phyloP scores from a whole-genome alignment of 1,140 invertebrate species.

The Leptopilina clavipes region DNA sequence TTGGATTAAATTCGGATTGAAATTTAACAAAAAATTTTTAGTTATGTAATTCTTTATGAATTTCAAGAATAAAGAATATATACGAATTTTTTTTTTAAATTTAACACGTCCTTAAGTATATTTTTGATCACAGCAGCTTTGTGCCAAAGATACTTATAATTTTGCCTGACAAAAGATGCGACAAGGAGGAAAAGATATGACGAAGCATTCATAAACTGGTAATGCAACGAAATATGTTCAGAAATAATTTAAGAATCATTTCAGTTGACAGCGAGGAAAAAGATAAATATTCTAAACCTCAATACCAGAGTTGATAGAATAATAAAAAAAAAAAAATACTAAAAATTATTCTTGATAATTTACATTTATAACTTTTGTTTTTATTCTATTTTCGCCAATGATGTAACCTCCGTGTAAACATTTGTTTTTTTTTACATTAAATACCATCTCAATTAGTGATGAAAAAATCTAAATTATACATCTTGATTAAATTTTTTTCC shows the following conservation, averaged over 20 bases:
- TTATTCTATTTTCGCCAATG: not conserved
- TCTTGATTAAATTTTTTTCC: too few relatives aligned
- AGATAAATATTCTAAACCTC: constrained; percentile 1
- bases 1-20: not conserved
- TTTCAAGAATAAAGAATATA: not conserved
- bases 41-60: not conserved
- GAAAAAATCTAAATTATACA: too few relatives aligned
- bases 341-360: not conserved
- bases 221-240: constrained; percentile 3
- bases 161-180: not conserved
- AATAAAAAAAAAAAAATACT: not conserved
- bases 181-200: not conserved
- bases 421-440: too few relatives aligned
- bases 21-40: too few relatives aligned
- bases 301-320: not conserved
- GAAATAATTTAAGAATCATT: constrained; percentile 4
- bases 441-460: too few relatives aligned
- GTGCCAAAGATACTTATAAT: not conserved
- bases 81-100: not conserved
- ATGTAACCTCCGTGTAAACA: not conserved
- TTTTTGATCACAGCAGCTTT: not conserved
- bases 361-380: not conserved
- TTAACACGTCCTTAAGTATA: not conserved
- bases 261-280: not conserved
- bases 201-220: constrained; percentile 14